These are phyloP conservation scores for Trachelus tabidus DNA, from an alignment of 2,888 invertebrate genomes.

Conservation along the genomic window DNA sequence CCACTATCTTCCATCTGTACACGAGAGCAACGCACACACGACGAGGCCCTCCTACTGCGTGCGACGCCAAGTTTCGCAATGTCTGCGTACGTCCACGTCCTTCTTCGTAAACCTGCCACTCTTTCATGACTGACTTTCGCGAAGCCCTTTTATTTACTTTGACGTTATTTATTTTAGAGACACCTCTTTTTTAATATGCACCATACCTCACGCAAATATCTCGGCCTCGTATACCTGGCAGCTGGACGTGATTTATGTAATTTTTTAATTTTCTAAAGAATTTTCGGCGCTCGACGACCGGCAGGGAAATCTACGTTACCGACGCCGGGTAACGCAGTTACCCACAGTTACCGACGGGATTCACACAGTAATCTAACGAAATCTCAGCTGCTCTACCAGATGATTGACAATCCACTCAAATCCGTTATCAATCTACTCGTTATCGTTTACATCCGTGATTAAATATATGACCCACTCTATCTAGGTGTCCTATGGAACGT, in stretches of 20 bases:
- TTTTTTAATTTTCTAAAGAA: background rate
- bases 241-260: background rate
- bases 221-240: background rate
- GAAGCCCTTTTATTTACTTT: background rate
- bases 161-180: background rate
- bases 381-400: background rate
- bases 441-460: background rate
- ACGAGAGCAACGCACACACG: constrained; percentile 13
- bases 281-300: background rate
- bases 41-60: background rate
- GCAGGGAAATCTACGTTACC: background rate
- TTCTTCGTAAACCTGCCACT: background rate
- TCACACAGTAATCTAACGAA: background rate
- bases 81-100: background rate
- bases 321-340: background rate
- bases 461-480: background rate
- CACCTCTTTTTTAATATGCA: background rate
- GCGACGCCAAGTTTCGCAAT: background rate
- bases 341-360: background rate
- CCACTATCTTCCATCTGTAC: constrained; percentile 38
- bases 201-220: background rate
- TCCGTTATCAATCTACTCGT: background rate
- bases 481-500: background rate
- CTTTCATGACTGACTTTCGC: background rate
- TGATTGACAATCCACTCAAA: background rate